These are phyloP conservation scores for Bombus turneri DNA, from an alignment of 1,140 invertebrate genomes.

Conservation along the genomic window DNA sequence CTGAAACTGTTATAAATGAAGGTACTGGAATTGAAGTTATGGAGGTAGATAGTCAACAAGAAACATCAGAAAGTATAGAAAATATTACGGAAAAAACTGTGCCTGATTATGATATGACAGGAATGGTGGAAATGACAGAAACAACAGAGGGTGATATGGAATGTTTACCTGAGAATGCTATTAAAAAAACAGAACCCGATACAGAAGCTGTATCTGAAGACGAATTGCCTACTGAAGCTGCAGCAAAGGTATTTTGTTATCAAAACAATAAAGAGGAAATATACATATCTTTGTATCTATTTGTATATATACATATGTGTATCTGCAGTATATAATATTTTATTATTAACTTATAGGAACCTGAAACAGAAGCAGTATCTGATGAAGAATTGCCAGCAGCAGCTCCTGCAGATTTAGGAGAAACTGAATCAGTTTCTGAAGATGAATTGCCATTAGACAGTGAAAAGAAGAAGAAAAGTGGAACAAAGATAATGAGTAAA, in stretches of 20 bases:
- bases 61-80: constrained; percentile 54
- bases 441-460: constrained; percentile 88
- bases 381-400: constrained; percentile 90
- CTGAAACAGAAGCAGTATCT: constrained; percentile 87
- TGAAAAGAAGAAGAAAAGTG: constrained; percentile 78
- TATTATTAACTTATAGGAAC: constrained; percentile 70
- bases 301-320: neutral
- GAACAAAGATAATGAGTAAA: constrained; percentile 69
- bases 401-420: constrained; percentile 89
- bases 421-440: constrained; percentile 92
- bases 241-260: constrained; percentile 74
- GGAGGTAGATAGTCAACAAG: constrained; percentile 68
- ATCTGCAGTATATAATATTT: constrained; percentile 4
- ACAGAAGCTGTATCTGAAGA: constrained; percentile 88
- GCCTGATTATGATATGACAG: constrained; percentile 50
- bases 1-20: constrained; percentile 51
- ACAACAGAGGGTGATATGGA: constrained; percentile 36
- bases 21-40: constrained; percentile 58
- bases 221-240: constrained; percentile 83
- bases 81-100: constrained; percentile 56
- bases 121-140: constrained; percentile 35
- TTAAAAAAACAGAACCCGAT: constrained; percentile 83
- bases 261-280: constrained; percentile 9
- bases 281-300: neutral
- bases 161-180: constrained; percentile 38